These are phyloP conservation scores for Acromyrmex charruanus DNA, from an alignment of 1,140 invertebrate genomes.

Conservation along the genomic window DNA sequence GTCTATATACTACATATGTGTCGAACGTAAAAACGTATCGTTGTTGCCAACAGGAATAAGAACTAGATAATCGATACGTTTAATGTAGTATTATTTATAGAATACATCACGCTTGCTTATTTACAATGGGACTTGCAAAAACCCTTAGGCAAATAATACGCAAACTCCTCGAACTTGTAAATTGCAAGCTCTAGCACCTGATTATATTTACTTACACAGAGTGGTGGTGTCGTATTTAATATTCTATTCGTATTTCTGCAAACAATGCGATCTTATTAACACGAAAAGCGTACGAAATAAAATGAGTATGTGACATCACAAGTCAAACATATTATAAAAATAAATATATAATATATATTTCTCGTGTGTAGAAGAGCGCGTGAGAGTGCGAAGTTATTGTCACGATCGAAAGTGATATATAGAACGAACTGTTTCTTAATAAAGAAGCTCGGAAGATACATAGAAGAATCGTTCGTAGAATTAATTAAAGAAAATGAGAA, in stretches of 20 bases:
- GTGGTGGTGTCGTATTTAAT: slow-evolving; percentile 66
- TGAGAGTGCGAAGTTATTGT: slow-evolving; percentile 77
- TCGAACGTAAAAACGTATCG: slow-evolving; percentile 19
- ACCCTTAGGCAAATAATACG: slow-evolving; percentile 65
- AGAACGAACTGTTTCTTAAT: slow-evolving; percentile 60
- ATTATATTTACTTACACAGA: slow-evolving; percentile 67
- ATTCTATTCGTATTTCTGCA: slow-evolving; percentile 67
- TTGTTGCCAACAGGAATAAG: slow-evolving; percentile 26
- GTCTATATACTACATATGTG: slow-evolving; percentile 19
- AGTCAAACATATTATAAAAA: slow-evolving; percentile 70
- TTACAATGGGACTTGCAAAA: slow-evolving; percentile 59
- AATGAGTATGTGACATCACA: slow-evolving; percentile 51
- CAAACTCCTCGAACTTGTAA: slow-evolving; percentile 41
- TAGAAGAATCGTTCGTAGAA: slow-evolving; percentile 52
- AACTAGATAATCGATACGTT: slow-evolving; percentile 40
- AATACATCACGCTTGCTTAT: slow-evolving; percentile 43
- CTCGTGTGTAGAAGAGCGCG: slow-evolving; percentile 64
- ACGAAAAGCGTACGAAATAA: slow-evolving; percentile 47
- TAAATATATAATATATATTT: slow-evolving; percentile 75
- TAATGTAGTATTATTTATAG: slow-evolving; percentile 50
- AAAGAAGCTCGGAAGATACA: slow-evolving; percentile 48
- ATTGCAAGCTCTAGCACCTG: slow-evolving; percentile 38
- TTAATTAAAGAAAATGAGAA: slow-evolving; percentile 53
- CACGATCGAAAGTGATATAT: slow-evolving; percentile 67
- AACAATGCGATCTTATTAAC: slow-evolving; percentile 59